Conservation (phyloP, 2,797 vertebrate species). For the Lutjanus campechanus region DNA sequence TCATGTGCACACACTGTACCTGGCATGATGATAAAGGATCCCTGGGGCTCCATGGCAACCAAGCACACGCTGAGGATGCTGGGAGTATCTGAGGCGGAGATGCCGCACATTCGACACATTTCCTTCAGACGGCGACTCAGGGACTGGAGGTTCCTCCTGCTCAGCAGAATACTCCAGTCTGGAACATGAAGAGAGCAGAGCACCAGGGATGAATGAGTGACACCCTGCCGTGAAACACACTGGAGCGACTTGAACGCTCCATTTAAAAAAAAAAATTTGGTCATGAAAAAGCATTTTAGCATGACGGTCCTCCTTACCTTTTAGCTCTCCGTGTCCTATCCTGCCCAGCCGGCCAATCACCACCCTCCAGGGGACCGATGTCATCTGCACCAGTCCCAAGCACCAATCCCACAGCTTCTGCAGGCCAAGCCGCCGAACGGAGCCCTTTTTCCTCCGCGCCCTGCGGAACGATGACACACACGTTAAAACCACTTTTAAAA, state of each 20-base stretch:
- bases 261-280: too few relatives aligned
- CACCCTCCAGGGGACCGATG: conserved; percentile 98
- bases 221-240: background rate
- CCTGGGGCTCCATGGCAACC: conserved; percentile 98
- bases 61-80: conserved; percentile 98
- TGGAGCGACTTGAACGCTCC: background rate
- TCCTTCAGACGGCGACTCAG: conserved; percentile 96
- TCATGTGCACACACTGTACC: conserved; percentile 79
- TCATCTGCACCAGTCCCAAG: conserved; percentile 97
- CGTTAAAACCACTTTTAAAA: conserved; percentile 12
- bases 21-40: conserved; percentile 99
- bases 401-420: conserved; percentile 99
- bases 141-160: conserved; percentile 96
- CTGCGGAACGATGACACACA: conserved; percentile 73
- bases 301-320: conserved; percentile 86
- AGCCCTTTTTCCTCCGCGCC: conserved; percentile 98
- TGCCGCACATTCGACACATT: conserved; percentile 99
- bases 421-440: conserved; percentile 94
- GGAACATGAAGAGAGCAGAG: conserved; percentile 35
- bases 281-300: background rate
- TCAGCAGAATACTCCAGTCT: conserved; percentile 99
- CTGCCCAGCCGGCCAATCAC: conserved; percentile 97
- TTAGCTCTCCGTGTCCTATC: conserved; percentile 97
- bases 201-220: conserved; percentile 4
- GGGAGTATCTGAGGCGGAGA: conserved; percentile 97